Evolutionary conservation across 2,113 vertebrate genomes (phyloP).

Genomic region (Megaleporinus macrocephalus): DNA sequence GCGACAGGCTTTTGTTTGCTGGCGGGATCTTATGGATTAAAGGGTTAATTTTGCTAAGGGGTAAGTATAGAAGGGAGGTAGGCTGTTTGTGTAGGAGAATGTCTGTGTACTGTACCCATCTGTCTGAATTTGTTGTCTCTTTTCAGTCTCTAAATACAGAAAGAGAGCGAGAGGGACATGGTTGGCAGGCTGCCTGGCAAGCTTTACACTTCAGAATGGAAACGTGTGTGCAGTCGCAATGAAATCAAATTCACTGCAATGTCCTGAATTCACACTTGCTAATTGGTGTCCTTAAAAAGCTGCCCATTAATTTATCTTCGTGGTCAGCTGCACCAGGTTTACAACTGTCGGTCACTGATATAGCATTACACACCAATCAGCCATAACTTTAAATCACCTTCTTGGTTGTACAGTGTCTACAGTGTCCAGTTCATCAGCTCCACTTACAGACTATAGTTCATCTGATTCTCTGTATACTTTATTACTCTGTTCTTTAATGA

Average conservation of each 20-base stretch:
- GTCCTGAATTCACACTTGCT: slow-evolving; percentile 28
- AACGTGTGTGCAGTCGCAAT: slow-evolving; percentile 39
- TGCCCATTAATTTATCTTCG: slow-evolving; percentile 1
- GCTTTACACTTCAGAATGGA: slow-evolving; percentile 29
- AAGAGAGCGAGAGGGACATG: slow-evolving; percentile 13
- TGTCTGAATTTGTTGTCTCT: slow-evolving; percentile 22
- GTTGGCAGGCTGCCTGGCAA: slow-evolving; percentile 18
- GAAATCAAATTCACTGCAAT: slow-evolving; percentile 37
- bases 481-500: too few species aligned
- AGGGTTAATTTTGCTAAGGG: slow-evolving; percentile 43
- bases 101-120: slow-evolving; percentile 42
- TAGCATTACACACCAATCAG: too few species aligned
- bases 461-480: too few species aligned
- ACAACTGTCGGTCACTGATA: neutral
- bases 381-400: too few species aligned
- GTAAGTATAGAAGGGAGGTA: slow-evolving; percentile 80
- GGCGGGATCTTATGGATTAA: neutral
- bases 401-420: too few species aligned
- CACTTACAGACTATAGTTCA: too few species aligned
- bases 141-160: slow-evolving; percentile 40
- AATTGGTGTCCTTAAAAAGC: slow-evolving; percentile 20
- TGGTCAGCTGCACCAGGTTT: neutral
- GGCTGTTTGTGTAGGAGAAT: slow-evolving; percentile 67
- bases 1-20: neutral
- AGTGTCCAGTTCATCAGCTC: too few species aligned